phyloP scores from a whole-genome alignment of 2,888 invertebrate genomes.

The Parelbella ahira region DNA sequence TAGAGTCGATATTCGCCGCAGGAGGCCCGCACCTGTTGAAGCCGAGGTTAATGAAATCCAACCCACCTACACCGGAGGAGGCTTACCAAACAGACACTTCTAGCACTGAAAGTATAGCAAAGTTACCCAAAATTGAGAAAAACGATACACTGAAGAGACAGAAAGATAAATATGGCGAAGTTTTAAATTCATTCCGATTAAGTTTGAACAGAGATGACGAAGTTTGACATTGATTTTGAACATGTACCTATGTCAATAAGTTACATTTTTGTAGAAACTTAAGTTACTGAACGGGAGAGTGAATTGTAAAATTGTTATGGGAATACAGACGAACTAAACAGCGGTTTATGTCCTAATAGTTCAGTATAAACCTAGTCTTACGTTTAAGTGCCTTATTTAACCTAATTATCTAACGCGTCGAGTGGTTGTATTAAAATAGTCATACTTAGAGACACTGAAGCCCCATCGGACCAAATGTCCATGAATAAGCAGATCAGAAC shows the following conservation, averaged over 20 bases:
- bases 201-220: conserved; percentile 61
- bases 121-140: conserved; percentile 61
- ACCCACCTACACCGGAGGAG: conserved; percentile 63
- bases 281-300: too few species aligned
- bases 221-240: conserved; percentile 41
- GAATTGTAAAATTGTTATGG: too few species aligned
- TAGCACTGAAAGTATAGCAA: conserved; percentile 57
- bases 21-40: conserved; percentile 58
- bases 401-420: conserved; percentile 20
- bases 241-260: too few species aligned
- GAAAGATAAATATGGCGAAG: conserved; percentile 62
- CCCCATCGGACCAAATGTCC: too few species aligned
- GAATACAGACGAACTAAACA: conserved; percentile 1
- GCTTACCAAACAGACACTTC: conserved; percentile 53
- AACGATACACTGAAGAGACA: conserved; percentile 71
- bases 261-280: too few species aligned
- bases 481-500: too few species aligned
- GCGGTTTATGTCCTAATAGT: conserved; percentile 22
- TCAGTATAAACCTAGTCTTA: conserved; percentile 54
- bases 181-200: conserved; percentile 65
- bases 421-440: too few species aligned
- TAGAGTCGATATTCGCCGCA: conserved; percentile 61
- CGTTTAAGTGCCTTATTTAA: conserved; percentile 58
- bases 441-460: too few species aligned
- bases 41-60: conserved; percentile 58